Percentiles rank a stretch among this genome's conserved stretches.
Evolutionary conservation across 2,113 vertebrate species (phyloP).

Genomic region (Pimephales promelas): DNA sequence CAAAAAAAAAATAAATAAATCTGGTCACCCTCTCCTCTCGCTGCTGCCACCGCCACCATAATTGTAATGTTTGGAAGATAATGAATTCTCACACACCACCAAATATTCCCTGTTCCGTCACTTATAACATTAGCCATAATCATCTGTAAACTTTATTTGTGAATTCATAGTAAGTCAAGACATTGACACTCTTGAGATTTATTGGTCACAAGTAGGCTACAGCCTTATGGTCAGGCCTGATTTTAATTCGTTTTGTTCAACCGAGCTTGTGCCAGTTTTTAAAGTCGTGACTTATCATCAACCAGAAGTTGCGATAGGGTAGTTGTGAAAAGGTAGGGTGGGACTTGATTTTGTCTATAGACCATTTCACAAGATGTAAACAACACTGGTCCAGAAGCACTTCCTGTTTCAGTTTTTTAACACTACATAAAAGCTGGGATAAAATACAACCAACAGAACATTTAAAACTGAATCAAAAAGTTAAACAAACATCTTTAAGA

Average conservation of each 20-base stretch:
- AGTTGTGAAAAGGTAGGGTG: no score
- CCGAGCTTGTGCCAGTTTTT: neutral
- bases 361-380: no score
- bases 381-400: no score
- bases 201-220: neutral
- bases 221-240: neutral
- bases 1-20: no score
- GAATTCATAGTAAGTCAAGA: neutral
- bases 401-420: no score
- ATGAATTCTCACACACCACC: neutral
- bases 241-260: slow-evolving; percentile 11
- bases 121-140: neutral
- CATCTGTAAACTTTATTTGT: neutral
- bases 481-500: no score
- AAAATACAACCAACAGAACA: no score
- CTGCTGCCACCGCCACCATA: neutral
- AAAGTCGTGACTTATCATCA: no score
- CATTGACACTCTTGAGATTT: neutral
- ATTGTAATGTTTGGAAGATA: neutral
- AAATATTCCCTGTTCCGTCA: neutral
- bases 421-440: no score
- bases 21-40: neutral
- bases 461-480: no score
- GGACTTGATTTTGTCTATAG: no score
- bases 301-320: no score